Base-by-base conservation (phyloP, 35 echinoderm and acorn worm species). In the Eucidaris tribuloides region DNA sequence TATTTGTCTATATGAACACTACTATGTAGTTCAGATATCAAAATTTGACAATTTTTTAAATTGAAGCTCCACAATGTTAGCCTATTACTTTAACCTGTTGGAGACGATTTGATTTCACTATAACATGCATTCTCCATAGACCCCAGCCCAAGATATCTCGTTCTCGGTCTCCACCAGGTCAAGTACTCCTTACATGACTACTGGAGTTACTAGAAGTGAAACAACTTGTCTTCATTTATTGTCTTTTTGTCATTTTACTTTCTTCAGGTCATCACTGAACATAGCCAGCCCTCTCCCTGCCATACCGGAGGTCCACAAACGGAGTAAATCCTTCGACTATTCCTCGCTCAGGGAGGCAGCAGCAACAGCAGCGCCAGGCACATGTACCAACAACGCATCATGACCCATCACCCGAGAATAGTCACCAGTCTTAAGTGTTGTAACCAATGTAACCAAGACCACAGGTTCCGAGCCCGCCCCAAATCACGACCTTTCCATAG, bases 261-360 rank as follows among this genome's bases (percentile, higher is more conserved):
- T 52, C 1, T 46, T n/a, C 81, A 93, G 91, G 30, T 93, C 91
- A 32, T 66, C 86, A 9, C 71, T 77, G 70, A 88, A 88, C 57
- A 83, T 93, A 49, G 71, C 85, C 45, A 24, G 57, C 48, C 37
- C 64, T 45, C 60, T 93, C 11, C 71, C 85, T n/a, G 82, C 91
- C 20, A 93, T 93, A 42, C 85, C 55, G 9, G 85, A 93, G 58
- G 78, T 93, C 65, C 85, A 88, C 80, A 89, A 83, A 45, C 49
- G 91, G 41, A 93, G 91, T 58, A 93, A 89, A 70, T 93, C 91
- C 0, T 30, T 93, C 20, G 85, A 93, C 71, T 54, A 85, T 20
- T 60, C 41, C 3, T 36, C 50, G 17, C 32, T 74, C 35, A 23
- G 11, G 20, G 27, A 55, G 57, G 23, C 43, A 42, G 20, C 84